Evolutionary conservation across 1,140 invertebrate species (phyloP), one percentile per base, ranked within the genome.

Genomic region (Pseudomyrmex gracilis): DNA sequence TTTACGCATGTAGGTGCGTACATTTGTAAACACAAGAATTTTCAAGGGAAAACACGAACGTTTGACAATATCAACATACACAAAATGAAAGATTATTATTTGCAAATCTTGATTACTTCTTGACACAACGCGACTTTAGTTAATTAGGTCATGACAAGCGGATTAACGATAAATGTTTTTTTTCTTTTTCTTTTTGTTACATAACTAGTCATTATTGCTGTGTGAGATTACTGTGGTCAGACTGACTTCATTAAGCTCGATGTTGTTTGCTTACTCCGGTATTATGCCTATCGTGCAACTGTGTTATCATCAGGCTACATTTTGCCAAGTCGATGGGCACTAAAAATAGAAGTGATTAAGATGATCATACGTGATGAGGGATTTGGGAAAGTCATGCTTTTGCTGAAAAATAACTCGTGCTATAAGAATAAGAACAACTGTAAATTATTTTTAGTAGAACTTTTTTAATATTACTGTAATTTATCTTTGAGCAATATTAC

Each of bases 371-470:
- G 45, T 20, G 53, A 58, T 58, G 66, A 70, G 53, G 49, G 43
- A 57, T 71, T 80, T 43, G 53, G 76, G 53, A 80, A 80, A 80
- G 53, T 43, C 66, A 51, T 34, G 64, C 76, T 55, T 70, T 71
- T 17, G 47, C 20, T 58, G 53, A 12, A 4, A 8, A 7, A 20
- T 61, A 24, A 24, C 45, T 51, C 43, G 53, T 5, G 43, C 47
- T 58, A 55, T 70, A 71, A 80, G 71, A 45, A 15, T 24, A 49
- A n/a, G 45, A 80, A 57, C 22, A 20, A 47, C 51, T 66, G 76
- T 66, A 64, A 71, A 80, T 71, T 17, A 57, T 45, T 55, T 24
- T 51, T 34, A 20, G 20, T 71, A 34, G 4, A 34, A 34, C 34
- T 34, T 34, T 34, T 34, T 3, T 34, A 5, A 34, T 34, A 34